Evolutionary conservation across 2,888 invertebrate species (phyloP), one percentile per base, ranked within the genome.

Genomic region (Drosophila phalerata): DNA sequence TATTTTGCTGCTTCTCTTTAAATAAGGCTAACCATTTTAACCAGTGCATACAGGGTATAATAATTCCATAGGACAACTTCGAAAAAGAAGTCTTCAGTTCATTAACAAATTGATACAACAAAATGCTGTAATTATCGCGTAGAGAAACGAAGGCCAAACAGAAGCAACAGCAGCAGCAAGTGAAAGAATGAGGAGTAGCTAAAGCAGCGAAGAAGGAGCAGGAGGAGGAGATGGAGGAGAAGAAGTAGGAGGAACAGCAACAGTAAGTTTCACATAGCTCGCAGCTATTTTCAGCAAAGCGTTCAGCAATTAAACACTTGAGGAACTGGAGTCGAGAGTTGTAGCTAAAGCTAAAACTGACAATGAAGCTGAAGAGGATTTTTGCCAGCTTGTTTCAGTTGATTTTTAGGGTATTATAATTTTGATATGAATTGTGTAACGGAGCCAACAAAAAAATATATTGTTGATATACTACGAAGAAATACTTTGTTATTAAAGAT

Each of bases 101-200:
- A 87, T 87, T 87, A 87, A 90, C 90, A 88, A 87, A 87, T 88
- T 87, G 90, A 87, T 87, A 84, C 79, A 87, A 90, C 90, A 90
- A 90, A 89, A 88, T 60, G 79, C 77, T 88, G 89, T 90, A 87
- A 87, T 87, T 87, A 90, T 90, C 82, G 73, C 80, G 77, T 80
- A 77, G 80, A 80, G 64, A 61, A 66, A 52, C 71, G 78, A 77
- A 67, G 77, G 64, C 65, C 71, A 70, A 79, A 67, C 77, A 77
- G 77, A 77, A 79, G 77, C 79, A 79, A 9, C 62, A 17, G 32
- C 79, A 79, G 11, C 63, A 17, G 37, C 52, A 53, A 51, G 43
- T 30, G 34, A 34, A 56, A 30, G 55, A 38, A 28, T 42, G 38
- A 17, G 17, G 34, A 45, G 22, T 34, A 53, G 47, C 19, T 10